A percentile compares a stretch with the other conserved stretches of the same genome.
These are phyloP conservation scores for Turritopsis rubra DNA, from an alignment of 30 jellyfish, hydroid and myxozoan genomes.

Conservation along the genomic window DNA sequence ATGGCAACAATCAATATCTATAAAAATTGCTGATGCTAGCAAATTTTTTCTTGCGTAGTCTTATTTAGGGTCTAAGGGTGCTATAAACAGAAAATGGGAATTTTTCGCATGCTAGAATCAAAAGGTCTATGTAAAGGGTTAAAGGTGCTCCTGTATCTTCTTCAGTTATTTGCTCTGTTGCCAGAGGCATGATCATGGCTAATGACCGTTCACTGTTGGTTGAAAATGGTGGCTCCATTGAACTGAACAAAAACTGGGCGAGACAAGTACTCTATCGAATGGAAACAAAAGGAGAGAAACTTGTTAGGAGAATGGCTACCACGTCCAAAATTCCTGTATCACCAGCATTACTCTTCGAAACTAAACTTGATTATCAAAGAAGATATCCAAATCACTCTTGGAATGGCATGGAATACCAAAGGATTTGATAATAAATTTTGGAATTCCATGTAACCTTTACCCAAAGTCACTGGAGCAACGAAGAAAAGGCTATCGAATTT, in stretches of 20 bases:
- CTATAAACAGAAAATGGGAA: background rate
- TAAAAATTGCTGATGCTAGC: background rate
- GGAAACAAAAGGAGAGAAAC: slow-evolving; percentile 7
- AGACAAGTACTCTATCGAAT: slow-evolving; percentile 2
- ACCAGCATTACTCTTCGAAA: slow-evolving; percentile 3
- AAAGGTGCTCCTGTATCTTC: too few relatives aligned
- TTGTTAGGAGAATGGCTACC: slow-evolving; percentile 7
- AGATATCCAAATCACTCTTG: too few relatives aligned
- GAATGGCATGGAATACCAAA: too few relatives aligned
- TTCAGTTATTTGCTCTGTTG: too few relatives aligned
- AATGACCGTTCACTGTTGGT: too few relatives aligned
- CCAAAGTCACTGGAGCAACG: too few relatives aligned
- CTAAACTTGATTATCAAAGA: too few relatives aligned
- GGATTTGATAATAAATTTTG: too few relatives aligned
- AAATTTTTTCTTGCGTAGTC: background rate
- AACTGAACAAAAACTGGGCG: slow-evolving; percentile 3
- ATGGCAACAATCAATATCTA: slow-evolving; percentile 1
- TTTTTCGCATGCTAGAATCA: background rate
- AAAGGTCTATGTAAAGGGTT: slow-evolving; percentile 16
- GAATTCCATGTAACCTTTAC: too few relatives aligned
- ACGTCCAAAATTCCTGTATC: slow-evolving; percentile 4
- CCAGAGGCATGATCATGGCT: too few relatives aligned
- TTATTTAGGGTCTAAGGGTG: slow-evolving; percentile 9
- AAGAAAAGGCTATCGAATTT: too few relatives aligned
- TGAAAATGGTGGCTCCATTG: slow-evolving; percentile 12